Conservation (phyloP, 2,113 vertebrate species). For the Falco punctatus region DNA sequence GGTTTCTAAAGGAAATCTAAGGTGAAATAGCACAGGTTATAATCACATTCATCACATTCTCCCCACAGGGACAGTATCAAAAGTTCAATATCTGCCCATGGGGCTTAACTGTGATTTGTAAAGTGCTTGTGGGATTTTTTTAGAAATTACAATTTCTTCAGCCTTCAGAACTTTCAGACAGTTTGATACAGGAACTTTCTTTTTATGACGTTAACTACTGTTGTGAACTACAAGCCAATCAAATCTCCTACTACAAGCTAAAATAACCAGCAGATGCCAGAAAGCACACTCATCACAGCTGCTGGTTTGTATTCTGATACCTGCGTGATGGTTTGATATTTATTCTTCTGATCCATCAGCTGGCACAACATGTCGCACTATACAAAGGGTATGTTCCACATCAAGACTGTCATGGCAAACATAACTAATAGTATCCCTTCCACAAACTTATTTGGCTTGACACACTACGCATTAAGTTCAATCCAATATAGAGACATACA, state of each 20-base stretch:
- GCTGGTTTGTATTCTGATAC: background rate
- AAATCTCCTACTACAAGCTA: background rate
- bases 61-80: background rate
- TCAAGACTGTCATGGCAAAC: background rate
- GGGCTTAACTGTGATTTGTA: background rate
- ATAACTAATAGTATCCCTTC: background rate
- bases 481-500: background rate
- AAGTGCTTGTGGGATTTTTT: background rate
- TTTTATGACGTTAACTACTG: conserved; percentile 14
- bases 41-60: background rate
- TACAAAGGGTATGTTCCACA: background rate
- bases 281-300: background rate
- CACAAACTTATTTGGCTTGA: background rate
- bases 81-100: background rate
- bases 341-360: background rate
- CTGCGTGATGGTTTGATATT: background rate
- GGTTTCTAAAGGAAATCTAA: background rate
- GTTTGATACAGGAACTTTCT: background rate
- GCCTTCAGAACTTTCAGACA: background rate
- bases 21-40: background rate
- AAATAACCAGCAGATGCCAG: background rate
- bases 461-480: background rate
- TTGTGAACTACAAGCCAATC: background rate
- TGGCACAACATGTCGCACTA: background rate
- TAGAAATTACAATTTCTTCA: conserved; percentile 26